Percentiles rank a stretch among this genome's conserved stretches.
Conservation (phyloP, 2,113 vertebrate species). For the Macquaria ambigua region DNA sequence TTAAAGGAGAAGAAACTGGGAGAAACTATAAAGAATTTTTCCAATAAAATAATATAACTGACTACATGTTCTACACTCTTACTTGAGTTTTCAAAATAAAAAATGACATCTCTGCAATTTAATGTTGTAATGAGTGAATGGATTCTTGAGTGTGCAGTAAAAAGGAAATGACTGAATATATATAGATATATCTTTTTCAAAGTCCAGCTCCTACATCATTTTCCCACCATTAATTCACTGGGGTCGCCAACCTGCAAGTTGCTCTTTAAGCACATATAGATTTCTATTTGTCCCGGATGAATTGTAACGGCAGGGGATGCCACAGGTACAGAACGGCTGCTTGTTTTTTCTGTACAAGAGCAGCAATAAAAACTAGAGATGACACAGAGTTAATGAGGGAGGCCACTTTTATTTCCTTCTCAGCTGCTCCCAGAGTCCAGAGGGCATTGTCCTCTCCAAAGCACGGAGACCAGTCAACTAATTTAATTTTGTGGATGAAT, state of each 20-base stretch:
- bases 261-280: background rate
- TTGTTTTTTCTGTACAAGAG: background rate
- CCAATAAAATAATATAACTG: background rate
- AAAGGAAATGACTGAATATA: background rate
- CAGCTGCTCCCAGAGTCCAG: slow-evolving; percentile 56
- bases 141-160: background rate
- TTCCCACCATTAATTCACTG: background rate
- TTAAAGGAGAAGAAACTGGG: background rate
- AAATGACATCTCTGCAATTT: background rate
- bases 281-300: background rate
- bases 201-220: background rate
- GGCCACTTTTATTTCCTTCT: slow-evolving; percentile 56
- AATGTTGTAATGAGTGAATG: background rate
- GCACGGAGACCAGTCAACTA: slow-evolving; percentile 47
- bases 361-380: slow-evolving; percentile 29
- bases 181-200: background rate
- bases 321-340: background rate
- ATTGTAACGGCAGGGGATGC: background rate
- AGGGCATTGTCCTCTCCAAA: slow-evolving; percentile 57
- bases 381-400: slow-evolving; percentile 37
- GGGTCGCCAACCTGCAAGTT: background rate
- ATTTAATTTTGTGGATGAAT: slow-evolving; percentile 65
- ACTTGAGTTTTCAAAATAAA: background rate
- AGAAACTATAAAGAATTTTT: background rate
- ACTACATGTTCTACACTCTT: background rate